These are phyloP conservation scores for Ptychoptera albimana DNA, from an alignment of 2,888 invertebrate species.

Conservation along the genomic window DNA sequence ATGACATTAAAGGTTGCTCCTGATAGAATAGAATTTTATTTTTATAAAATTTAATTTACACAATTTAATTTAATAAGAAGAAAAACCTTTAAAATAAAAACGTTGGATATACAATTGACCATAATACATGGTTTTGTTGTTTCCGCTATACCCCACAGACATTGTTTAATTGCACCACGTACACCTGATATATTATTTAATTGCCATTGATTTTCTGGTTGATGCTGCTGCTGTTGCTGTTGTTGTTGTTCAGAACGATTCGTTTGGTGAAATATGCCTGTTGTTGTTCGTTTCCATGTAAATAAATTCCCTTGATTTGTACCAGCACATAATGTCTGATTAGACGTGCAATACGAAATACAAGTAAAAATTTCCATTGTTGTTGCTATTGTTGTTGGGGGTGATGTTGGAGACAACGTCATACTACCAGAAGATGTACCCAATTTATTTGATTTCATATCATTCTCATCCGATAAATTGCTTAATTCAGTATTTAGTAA, in stretches of 20 bases:
- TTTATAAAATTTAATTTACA: not conserved
- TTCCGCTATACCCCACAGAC: conserved; percentile 63
- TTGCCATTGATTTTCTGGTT: conserved; percentile 67
- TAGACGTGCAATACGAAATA: conserved; percentile 49
- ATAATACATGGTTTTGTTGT: conserved; percentile 54
- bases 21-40: conserved; percentile 9
- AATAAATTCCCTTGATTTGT: conserved; percentile 81
- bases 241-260: conserved; percentile 37
- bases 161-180: conserved; percentile 63
- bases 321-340: conserved; percentile 73
- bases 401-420: not conserved
- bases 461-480: conserved; percentile 10
- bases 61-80: not conserved
- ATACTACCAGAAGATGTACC: not conserved
- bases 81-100: conserved; percentile 53
- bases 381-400: conserved; percentile 8
- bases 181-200: conserved; percentile 52
- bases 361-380: conserved; percentile 49
- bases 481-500: conserved; percentile 48
- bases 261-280: not conserved
- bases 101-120: conserved; percentile 69
- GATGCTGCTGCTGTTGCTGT: conserved; percentile 61
- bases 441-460: conserved; percentile 10
- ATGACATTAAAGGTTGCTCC: conserved; percentile 72
- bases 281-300: conserved; percentile 51